Evolutionary conservation across 2,113 vertebrate species (phyloP).

Genomic region (Forbesichthys agassizii): DNA sequence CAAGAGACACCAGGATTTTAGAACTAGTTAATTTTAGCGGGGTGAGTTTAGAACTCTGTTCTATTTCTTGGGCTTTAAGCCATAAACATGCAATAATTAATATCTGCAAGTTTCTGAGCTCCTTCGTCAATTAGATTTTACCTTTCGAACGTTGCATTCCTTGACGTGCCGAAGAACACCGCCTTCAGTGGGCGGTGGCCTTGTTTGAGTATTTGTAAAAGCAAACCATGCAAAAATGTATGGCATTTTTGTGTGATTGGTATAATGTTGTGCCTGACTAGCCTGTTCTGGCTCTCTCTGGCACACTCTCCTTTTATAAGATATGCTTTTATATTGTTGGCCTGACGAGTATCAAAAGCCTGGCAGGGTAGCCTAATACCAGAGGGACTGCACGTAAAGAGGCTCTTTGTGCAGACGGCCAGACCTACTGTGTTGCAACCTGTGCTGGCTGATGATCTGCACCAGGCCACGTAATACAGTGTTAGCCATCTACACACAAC

Average conservation of each 20-base stretch:
- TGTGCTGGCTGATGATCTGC: background rate
- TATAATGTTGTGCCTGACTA: background rate
- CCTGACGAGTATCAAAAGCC: conserved; percentile 3
- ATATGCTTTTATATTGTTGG: conserved; percentile 16
- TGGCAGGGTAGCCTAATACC: conserved; percentile 13
- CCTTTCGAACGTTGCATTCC: no score
- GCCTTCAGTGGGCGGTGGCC: no score
- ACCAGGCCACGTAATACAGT: no score
- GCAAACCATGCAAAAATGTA: background rate
- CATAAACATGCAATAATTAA: no score
- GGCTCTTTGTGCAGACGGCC: no score
- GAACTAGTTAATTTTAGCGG: no score
- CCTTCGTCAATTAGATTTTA: no score
- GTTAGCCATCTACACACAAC: background rate
- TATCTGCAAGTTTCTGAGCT: no score
- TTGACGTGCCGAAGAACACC: no score
- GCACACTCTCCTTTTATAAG: background rate
- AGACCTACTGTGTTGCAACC: background rate
- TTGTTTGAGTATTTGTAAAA: background rate
- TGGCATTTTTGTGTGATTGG: background rate
- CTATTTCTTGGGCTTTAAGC: no score
- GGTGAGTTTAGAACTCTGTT: no score
- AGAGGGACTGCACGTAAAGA: conserved; percentile 18
- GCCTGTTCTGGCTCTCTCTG: background rate
- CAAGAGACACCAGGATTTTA: no score